Percentiles rank a stretch among this genome's conserved stretches.
Conservation (phyloP, 2,113 vertebrate species). For the Microtus montanus region DNA sequence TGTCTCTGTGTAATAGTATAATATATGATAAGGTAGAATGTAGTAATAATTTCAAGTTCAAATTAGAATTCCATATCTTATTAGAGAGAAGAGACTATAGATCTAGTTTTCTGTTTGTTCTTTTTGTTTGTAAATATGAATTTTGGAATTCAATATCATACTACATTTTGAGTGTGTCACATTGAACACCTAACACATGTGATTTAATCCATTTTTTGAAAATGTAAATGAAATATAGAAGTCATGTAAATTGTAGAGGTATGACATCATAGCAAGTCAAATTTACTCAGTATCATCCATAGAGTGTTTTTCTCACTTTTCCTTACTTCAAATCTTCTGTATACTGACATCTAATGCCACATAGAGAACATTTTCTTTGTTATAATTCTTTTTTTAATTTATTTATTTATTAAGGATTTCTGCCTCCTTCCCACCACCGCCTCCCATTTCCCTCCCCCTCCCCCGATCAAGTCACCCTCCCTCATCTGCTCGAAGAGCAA, state of each 20-base stretch:
- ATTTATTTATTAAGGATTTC: no score
- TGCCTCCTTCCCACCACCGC: no score
- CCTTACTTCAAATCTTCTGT: background rate
- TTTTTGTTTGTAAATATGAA: background rate
- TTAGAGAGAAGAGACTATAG: background rate
- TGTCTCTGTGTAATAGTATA: background rate
- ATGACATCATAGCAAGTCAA: no score
- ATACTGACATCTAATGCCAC: background rate
- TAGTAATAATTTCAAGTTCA: background rate
- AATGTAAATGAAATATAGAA: background rate
- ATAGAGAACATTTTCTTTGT: background rate
- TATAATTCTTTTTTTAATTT: no score
- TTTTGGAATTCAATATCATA: background rate
- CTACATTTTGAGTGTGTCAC: no score
- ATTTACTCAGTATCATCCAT: background rate
- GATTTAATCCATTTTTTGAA: background rate
- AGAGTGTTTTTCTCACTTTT: background rate
- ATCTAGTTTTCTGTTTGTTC: background rate
- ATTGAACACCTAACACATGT: background rate
- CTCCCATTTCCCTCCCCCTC: no score
- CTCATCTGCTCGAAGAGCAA: no score
- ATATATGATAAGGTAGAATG: background rate
- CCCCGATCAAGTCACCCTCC: no score
- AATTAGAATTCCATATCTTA: background rate
- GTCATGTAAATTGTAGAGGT: no score